A percentile compares a stretch with the other conserved stretches of the same genome.
Evolutionary conservation across 1,140 invertebrate species (phyloP).

Genomic region (Rhopalosiphum padi): DNA sequence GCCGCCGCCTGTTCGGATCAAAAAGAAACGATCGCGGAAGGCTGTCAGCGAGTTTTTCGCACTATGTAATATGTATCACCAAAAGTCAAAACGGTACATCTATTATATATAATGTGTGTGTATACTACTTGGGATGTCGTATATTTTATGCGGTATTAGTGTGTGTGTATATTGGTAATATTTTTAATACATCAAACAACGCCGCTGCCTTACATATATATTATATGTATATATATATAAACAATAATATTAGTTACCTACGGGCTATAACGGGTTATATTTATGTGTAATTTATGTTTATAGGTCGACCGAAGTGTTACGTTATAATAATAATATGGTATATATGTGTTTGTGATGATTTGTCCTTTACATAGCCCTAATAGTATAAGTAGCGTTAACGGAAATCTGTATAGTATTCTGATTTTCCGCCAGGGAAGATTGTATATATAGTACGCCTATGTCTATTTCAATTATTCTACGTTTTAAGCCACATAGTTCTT

Average conservation of each 20-base stretch:
- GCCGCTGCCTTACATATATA: neutral
- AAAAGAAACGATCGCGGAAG: constrained; percentile 42
- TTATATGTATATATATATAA: neutral
- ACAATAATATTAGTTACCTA: neutral
- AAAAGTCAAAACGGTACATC: neutral
- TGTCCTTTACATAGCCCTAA: neutral
- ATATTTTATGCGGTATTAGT: neutral
- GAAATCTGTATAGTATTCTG: neutral
- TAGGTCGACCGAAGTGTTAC: neutral
- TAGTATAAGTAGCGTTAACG: neutral
- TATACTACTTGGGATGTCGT: neutral
- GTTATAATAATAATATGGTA: neutral
- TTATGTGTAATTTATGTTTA: neutral
- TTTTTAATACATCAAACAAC: constrained; percentile 4
- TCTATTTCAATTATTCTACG: neutral
- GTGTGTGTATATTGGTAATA: neutral
- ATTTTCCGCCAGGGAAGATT: neutral
- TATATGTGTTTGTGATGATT: neutral
- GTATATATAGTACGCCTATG: neutral
- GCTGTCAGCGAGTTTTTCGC: constrained; percentile 37
- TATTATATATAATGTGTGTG: neutral
- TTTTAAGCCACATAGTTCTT: neutral
- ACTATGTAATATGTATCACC: neutral
- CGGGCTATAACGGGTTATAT: neutral
- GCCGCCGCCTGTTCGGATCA: constrained; percentile 34